phyloP scores from a whole-genome alignment of 2,797 vertebrate species.

The Scomberomorus guttatus region DNA sequence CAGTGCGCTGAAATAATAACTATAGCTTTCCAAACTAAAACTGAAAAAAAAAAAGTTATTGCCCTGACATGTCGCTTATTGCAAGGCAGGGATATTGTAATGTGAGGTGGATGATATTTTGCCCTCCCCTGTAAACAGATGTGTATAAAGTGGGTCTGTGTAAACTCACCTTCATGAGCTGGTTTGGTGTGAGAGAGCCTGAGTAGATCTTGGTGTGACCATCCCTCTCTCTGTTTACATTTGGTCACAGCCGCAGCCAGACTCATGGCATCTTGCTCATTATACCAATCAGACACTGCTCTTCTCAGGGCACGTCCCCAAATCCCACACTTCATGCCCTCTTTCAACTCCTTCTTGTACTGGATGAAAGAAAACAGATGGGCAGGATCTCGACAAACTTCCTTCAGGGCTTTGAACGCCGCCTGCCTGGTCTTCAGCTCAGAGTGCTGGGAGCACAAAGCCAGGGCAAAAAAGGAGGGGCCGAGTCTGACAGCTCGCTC shows the following conservation, averaged over 20 bases:
- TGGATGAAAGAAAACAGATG: conserved; percentile 95
- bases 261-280: conserved; percentile 89
- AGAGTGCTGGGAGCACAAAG: conserved; percentile 92
- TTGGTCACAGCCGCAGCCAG: conserved; percentile 92
- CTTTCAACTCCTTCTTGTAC: conserved; percentile 94
- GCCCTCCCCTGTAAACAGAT: not conserved
- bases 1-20: not conserved
- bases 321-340: conserved; percentile 94
- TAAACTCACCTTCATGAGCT: conserved; percentile 89
- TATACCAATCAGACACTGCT: conserved; percentile 96
- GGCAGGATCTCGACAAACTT: conserved; percentile 89
- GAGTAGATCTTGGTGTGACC: conserved; percentile 96
- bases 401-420: conserved; percentile 90
- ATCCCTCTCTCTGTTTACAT: conserved; percentile 94
- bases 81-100: not conserved
- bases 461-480: conserved; percentile 91
- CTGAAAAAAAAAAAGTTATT: not conserved
- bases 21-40: not conserved
- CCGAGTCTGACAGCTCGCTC: conserved; percentile 84
- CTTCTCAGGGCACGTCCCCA: conserved; percentile 96
- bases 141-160: not conserved
- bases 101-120: not conserved
- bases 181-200: conserved; percentile 95
- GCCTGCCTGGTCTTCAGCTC: conserved; percentile 91
- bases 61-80: not conserved